These are phyloP conservation scores for Odontamblyopus lacepedii DNA, from an alignment of 2,797 vertebrate genomes.

Conservation along the genomic window DNA sequence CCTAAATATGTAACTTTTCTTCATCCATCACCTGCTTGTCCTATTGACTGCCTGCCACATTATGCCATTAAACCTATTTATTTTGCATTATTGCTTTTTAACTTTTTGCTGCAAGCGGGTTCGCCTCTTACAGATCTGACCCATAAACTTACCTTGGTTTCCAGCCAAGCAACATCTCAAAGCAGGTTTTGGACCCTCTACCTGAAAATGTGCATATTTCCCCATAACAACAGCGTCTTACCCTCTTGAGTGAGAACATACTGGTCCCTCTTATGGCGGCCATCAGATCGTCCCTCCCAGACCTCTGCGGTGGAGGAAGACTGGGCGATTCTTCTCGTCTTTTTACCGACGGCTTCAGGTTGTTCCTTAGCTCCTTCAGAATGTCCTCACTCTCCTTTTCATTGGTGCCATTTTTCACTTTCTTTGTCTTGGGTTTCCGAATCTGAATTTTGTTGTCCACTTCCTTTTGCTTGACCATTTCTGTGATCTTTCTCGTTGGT, in stretches of 20 bases:
- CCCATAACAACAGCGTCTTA: constrained; percentile 55
- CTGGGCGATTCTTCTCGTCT: constrained; percentile 73
- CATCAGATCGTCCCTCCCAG: constrained; percentile 85
- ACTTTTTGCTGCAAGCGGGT: too few species aligned
- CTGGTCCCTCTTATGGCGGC: constrained; percentile 85
- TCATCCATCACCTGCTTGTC: too few species aligned
- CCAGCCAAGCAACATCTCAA: neutral
- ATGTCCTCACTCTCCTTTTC: constrained; percentile 76
- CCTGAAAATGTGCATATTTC: neutral
- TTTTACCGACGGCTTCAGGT: constrained; percentile 79
- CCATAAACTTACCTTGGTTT: too few species aligned
- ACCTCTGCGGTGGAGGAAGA: constrained; percentile 78
- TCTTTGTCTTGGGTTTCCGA: constrained; percentile 79
- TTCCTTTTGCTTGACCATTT: constrained; percentile 79
- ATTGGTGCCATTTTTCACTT: constrained; percentile 81
- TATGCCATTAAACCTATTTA: too few species aligned
- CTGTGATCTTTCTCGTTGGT: constrained; percentile 75
- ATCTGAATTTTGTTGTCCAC: constrained; percentile 63
- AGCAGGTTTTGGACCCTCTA: too few species aligned
- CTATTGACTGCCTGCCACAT: too few species aligned
- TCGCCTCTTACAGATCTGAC: too few species aligned
- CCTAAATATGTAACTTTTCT: too few species aligned
- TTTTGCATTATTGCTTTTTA: too few species aligned
- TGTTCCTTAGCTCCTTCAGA: constrained; percentile 84
- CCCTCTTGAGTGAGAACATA: constrained; percentile 79